Evolutionary conservation across 2,888 invertebrate genomes (phyloP), one percentile per base, ranked within the genome.

Genomic region (Colostygia pectinataria): DNA sequence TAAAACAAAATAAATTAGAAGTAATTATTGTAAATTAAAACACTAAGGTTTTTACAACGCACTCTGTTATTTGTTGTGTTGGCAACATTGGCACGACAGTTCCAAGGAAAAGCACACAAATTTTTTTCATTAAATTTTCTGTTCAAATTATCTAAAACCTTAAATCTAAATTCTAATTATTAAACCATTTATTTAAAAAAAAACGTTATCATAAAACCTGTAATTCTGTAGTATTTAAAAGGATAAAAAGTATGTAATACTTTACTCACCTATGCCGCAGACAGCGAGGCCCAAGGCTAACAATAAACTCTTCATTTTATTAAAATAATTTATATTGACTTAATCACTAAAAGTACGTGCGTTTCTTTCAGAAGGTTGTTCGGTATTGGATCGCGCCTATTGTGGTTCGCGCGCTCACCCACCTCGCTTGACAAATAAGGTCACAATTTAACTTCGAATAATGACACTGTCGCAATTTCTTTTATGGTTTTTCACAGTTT

Each of bases 321-420:
- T 60, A 57, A 55, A 61, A 55, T 67, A 63, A 53, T 60, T 54
- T 57, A 59, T 44, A 55, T 57, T 53, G 57, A 61, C 54, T 10
- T 34, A 6, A 64, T 27, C 58, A 66, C 71, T 53, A 64, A 58
- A 72, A 66, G 69, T 71, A 80, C 89, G 89, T 88, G 87, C 78
- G 80, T 57, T 74, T 78, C 77, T 74, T 69, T 66, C 61, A 80
- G 77, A 77, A 83, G 83, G 81, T 81, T 80, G 82, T 61, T 72
- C 65, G 61, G 83, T 81, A 86, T 88, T 89, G 88, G 70, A 57
- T 50, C 54, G 63, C 59, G 65, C 60, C 65, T 65, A 72, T 74
- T 74, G 79, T 76, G 61, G 61, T 62, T 64, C 66, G 71, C 72
- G 68, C 69, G 53, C 65, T 59, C 65, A 28, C 28, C 34, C 59